Conservation (phyloP, 2,888 invertebrate species). For the Tanaodytes sp. region DNA sequence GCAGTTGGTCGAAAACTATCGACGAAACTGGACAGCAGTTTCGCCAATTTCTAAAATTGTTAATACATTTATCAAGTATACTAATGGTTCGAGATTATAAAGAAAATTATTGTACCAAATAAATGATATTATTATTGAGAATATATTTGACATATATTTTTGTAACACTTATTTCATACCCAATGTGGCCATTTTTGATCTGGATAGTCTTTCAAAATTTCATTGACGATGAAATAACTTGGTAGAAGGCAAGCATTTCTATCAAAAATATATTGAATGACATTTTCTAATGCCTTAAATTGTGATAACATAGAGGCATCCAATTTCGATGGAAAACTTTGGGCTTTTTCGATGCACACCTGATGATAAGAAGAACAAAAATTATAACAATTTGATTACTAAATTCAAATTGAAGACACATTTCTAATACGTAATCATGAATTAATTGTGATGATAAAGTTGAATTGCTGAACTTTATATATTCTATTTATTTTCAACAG, state of each 20-base stretch:
- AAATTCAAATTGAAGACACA: background rate
- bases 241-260: slow-evolving; percentile 92
- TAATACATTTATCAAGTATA: too few relatives aligned
- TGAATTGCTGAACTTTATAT: too few relatives aligned
- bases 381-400: background rate
- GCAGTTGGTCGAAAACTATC: slow-evolving; percentile 94
- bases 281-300: slow-evolving; percentile 84
- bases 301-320: slow-evolving; percentile 88
- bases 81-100: too few relatives aligned
- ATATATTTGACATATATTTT: too few relatives aligned
- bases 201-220: slow-evolving; percentile 90
- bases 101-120: too few relatives aligned
- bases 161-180: too few relatives aligned
- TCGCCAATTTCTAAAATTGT: slow-evolving; percentile 88
- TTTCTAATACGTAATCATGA: too few relatives aligned
- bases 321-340: slow-evolving; percentile 84
- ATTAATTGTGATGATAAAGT: too few relatives aligned
- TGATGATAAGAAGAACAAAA: too few relatives aligned
- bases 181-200: slow-evolving; percentile 92
- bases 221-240: slow-evolving; percentile 95
- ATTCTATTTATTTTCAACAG: too few relatives aligned
- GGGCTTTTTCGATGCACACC: slow-evolving; percentile 91
- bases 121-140: too few relatives aligned
- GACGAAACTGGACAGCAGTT: slow-evolving; percentile 88
- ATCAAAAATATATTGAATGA: slow-evolving; percentile 92